These are phyloP conservation scores for Bradypus variegatus DNA, from an alignment of 2,797 vertebrate genomes.

Conservation along the genomic window DNA sequence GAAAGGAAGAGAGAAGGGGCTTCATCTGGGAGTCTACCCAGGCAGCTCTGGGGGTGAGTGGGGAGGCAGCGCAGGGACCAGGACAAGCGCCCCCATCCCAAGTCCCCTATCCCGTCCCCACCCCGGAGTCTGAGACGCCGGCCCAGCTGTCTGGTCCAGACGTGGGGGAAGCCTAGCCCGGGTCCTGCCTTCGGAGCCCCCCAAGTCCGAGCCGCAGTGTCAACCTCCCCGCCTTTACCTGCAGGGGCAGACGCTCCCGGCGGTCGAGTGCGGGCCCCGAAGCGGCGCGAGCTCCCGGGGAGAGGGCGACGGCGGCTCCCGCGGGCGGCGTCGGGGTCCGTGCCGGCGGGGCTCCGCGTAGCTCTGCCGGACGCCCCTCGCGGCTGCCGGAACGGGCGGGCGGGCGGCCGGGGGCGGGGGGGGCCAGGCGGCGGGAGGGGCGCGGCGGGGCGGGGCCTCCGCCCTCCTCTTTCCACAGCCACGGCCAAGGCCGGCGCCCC, in stretches of 20 bases:
- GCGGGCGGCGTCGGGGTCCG: conserved; percentile 29
- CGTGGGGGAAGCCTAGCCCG: not conserved
- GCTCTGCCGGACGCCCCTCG: conserved; percentile 49
- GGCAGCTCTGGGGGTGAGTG: not conserved
- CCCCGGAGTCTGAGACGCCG: not conserved
- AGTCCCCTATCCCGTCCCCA: not conserved
- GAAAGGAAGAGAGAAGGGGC: not conserved
- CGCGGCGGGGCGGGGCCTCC: conserved; percentile 59
- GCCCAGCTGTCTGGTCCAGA: not conserved
- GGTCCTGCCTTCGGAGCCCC: not conserved
- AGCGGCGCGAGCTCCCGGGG: conserved; percentile 9
- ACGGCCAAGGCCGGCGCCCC: conserved; percentile 47
- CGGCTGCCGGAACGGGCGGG: conserved; percentile 44
- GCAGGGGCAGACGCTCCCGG: conserved; percentile 18
- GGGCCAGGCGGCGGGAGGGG: conserved; percentile 34
- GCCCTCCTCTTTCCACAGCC: conserved; percentile 58
- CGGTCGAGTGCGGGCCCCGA: conserved; percentile 10
- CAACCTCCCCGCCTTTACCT: conserved; percentile 43
- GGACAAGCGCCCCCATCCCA: not conserved
- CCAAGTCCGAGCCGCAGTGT: not conserved
- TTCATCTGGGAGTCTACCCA: not conserved
- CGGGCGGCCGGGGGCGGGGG: not conserved
- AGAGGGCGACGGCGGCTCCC: not conserved
- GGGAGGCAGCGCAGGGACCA: not conserved
- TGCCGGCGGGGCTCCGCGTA: conserved; percentile 34